Base-by-base conservation (phyloP, 2,113 vertebrate species). In the Anarrhichthys ocellatus region DNA sequence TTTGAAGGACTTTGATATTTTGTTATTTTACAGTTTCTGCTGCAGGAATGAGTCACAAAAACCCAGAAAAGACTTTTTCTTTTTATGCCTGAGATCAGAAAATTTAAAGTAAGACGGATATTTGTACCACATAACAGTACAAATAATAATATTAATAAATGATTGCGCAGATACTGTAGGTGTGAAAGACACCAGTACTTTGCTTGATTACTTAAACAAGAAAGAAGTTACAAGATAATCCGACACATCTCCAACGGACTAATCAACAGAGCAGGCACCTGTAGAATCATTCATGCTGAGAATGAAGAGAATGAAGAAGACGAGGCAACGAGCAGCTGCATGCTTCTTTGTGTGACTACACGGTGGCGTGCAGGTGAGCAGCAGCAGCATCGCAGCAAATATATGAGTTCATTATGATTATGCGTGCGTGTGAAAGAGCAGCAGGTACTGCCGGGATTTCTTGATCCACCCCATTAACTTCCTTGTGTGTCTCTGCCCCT, bases 381-480 rank as follows among this genome's bases (percentile, higher is more conserved):
- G 27, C 58, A n/a, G 34, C 59, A 44, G 67, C 36, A 22, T 36
- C 50, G 13, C 40, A 63, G n/a, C 50, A 61, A 59, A 74, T 50
- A 74, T 36, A 40, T 20, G 36, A 48, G 38, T 78, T 73, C 74
- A 73, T 73, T 34, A 34, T 15, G 24, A 78, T 10, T 40, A 20
- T 10, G 29, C 38, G 38, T 40, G 38, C 20, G 6, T 52, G 73
- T 52, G 48, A 10, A 34, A 18, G 38, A 48, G 76, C 27, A 56
- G 78, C 63, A 42, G 61, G 61, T 32, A 32, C 73, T 46, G 38
- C 66, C 64, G 59, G 65, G 72, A 32, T 17, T 40, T 48, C 56
- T 44, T 38, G n/a, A 73, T 78, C 40, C 61, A 56, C 63, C 7
- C 44, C 85, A 76, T 87, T 80, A 83, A 75, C 66, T 75, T 34